Evolutionary conservation across 2,113 vertebrate genomes (phyloP), one percentile per base, ranked within the genome.

Genomic region (Oncorhynchus clarkii): DNA sequence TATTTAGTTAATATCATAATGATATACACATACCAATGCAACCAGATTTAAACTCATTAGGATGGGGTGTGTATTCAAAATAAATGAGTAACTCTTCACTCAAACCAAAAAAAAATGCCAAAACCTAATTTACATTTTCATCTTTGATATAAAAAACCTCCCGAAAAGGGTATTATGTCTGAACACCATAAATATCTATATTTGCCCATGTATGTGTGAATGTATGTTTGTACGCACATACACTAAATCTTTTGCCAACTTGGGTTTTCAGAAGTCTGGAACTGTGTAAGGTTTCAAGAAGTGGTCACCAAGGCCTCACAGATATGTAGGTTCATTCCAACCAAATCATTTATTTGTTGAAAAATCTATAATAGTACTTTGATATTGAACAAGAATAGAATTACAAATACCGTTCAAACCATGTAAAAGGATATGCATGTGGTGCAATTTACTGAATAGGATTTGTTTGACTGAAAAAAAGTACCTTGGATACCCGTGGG

Each of bases 201-300:
- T 31, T 34, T n/a, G 67, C 71, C 65, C 74, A 57, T 59, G 54
- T 82, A 81, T 80, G 67, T 77, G 68, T 65, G 67, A 78, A 84
- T 75, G 72, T 77, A 82, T 80, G 72, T 77, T 83, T 76, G 72
- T 80, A 79, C 71, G 75, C 60, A 82, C 71, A 67, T 72, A 85
- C 20, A 81, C 65, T 34, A 78, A 84, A 80, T 59, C 14, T 1
- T n/a, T 22, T 34, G 72, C 26, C 72, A 72, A 74, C 71, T 73
- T 68, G 71, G 74, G 1, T 22, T 60, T 78, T 79, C 64, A 3
- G 18, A 71, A 71, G 74, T 79, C 48, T 64, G 68, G 16, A 31
- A 8, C 11, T 22, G 31, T 31, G 3, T 29, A 29, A 48, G 12
- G 6, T 68, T 82, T 67, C 57, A 27, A 24, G 22, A 22, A 29